Percentiles rank a stretch among this genome's conserved stretches.
These are phyloP conservation scores for Oreochromis niloticus DNA, from an alignment of 2,113 vertebrate genomes.

Conservation along the genomic window DNA sequence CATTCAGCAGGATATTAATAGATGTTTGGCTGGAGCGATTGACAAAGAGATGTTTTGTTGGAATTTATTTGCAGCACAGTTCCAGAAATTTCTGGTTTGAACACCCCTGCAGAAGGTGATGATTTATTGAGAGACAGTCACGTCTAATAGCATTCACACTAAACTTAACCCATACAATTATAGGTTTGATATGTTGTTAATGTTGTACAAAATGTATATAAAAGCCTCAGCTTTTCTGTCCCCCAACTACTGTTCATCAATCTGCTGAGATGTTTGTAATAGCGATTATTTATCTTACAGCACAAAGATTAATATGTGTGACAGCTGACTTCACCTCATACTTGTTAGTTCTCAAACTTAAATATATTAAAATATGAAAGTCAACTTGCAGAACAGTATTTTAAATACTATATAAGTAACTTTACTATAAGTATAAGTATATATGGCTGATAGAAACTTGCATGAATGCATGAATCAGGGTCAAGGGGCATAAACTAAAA, in stretches of 20 bases:
- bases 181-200: not conserved
- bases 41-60: not conserved
- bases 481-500: not conserved
- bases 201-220: not conserved
- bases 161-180: not conserved
- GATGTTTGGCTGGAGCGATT: slow-evolving; percentile 6
- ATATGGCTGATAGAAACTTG: not conserved
- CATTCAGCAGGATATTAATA: not conserved
- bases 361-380: not conserved
- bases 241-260: not conserved
- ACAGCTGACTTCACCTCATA: not conserved
- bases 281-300: not conserved
- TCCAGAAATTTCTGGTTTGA: not conserved
- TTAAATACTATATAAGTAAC: not conserved
- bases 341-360: not conserved
- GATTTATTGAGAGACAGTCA: slow-evolving; percentile 2
- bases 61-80: not conserved
- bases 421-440: not conserved
- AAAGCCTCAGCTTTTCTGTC: not conserved
- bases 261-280: not conserved
- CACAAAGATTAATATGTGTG: not conserved
- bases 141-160: not conserved
- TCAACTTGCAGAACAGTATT: not conserved
- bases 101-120: not conserved
- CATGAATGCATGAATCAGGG: not conserved